Evolutionary conservation across 35 echinoderm and acorn worm species (phyloP).

Genomic region (Strongylocentrotus purpuratus): DNA sequence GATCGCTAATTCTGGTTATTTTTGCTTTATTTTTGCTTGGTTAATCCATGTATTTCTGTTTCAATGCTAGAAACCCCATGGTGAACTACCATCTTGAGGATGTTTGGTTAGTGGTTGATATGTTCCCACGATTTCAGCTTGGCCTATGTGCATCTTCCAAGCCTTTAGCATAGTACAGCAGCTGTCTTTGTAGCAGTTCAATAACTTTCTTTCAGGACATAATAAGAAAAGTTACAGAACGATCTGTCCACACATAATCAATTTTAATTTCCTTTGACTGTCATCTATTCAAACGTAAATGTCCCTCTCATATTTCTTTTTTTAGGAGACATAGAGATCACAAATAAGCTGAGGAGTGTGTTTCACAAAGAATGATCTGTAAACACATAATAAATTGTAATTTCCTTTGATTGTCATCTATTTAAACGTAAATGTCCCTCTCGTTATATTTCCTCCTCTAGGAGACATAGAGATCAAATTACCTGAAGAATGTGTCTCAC

Average conservation of each 20-base stretch:
- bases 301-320: background rate
- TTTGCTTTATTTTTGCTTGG: background rate
- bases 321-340: background rate
- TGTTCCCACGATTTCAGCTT: too few species aligned
- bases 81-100: too few species aligned
- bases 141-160: background rate
- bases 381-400: background rate
- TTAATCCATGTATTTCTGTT: background rate
- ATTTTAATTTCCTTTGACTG: background rate
- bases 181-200: too few species aligned
- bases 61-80: background rate
- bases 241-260: too few species aligned
- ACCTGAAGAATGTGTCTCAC: background rate
- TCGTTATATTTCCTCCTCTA: background rate
- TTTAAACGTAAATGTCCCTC: background rate
- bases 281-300: background rate
- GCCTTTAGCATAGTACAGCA: background rate
- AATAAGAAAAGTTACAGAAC: too few species aligned
- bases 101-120: too few species aligned
- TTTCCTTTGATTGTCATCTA: background rate
- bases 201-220: too few species aligned
- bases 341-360: background rate
- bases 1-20: too few species aligned
- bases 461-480: slow-evolving; percentile 18
- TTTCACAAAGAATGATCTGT: background rate